phyloP scores from a whole-genome alignment of 2,888 invertebrate species.

The Auanema sp. region DNA sequence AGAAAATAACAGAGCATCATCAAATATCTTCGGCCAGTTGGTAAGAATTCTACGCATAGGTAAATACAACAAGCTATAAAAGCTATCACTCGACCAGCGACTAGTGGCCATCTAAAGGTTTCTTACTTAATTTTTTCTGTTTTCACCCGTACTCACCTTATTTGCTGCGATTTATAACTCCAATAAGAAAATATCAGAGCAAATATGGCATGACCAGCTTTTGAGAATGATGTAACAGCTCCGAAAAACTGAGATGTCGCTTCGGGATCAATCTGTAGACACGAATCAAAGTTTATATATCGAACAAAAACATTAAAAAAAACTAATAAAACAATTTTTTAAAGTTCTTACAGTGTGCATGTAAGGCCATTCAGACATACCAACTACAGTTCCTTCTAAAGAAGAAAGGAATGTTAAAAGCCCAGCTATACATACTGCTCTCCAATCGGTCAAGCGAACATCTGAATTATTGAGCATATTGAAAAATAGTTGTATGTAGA shows the following conservation, averaged over 20 bases:
- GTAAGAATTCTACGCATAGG: constrained; percentile 37
- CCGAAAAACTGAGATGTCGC: constrained; percentile 46
- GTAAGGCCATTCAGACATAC: constrained; percentile 46
- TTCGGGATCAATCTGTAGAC: constrained; percentile 32
- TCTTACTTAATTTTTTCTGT: not conserved
- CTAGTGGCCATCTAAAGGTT: constrained; percentile 31
- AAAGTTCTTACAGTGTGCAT: constrained; percentile 33
- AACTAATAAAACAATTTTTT: not conserved
- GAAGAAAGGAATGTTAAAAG: constrained; percentile 37
- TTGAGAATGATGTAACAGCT: constrained; percentile 38
- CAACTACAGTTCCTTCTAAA: constrained; percentile 41
- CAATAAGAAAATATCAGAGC: constrained; percentile 42
- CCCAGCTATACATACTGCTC: constrained; percentile 28
- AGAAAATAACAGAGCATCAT: constrained; percentile 38
- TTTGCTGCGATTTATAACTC: constrained; percentile 37
- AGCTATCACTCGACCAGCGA: constrained; percentile 32
- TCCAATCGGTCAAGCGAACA: constrained; percentile 26
- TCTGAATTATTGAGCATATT: not conserved
- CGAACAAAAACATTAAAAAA: not conserved
- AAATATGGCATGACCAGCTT: constrained; percentile 41
- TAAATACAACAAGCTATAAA: constrained; percentile 39
- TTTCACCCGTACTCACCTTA: constrained; percentile 22
- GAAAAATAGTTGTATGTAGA: not conserved
- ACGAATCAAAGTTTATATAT: not conserved
- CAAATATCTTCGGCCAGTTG: constrained; percentile 30